Evolutionary conservation across 2,113 vertebrate genomes (phyloP), one percentile per base, ranked within the genome.

Genomic region (Guaruba guarouba): DNA sequence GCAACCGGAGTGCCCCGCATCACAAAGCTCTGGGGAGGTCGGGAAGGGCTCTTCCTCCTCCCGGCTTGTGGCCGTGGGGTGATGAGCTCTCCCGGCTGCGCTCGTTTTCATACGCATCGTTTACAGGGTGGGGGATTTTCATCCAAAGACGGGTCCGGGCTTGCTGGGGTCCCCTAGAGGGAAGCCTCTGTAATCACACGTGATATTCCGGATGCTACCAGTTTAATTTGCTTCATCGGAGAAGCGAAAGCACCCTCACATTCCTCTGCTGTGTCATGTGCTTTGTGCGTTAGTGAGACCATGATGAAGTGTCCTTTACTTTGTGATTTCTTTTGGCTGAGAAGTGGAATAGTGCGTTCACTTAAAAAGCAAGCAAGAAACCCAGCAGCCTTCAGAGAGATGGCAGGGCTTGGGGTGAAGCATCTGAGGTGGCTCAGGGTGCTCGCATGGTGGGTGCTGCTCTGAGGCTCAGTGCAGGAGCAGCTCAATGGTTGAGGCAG

Each of bases 281-380:
- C 64, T 82, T 4, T 41, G 93, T 43, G 93, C 23, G 78, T 48
- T 3, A 4, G 66, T 12, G 82, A 77, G 85, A 23, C 78, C 71
- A 1, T 25, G 78, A 41, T 0, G 25, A 96, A 96, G 96, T 95
- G 96, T 67, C 96, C 95, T 95, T 96, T 43, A 37, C 12, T 62
- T 88, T 39, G 73, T 17, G 94, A 87, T 92, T 48, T 55, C n/a
- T 31, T 71, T 25, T 35, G 88, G 88, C 86, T 14, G 6, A 52
- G 74, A 70, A 57, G 29, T 31, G 83, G 77, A 71, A 51, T 1
- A 10, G 46, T 13, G 80, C 17, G 0, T 35, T 79, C 63, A 0
- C 25, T 25, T 35, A 8, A 20, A 37, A n/a, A 85, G 37, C 20
- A 2, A 69, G 15, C 27, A 16, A 31, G 73, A 20, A 14, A 8